Percentiles rank a stretch among this genome's conserved stretches.
Conservation (phyloP, 2,113 vertebrate genomes). For the Phylloscopus trochiloides region DNA sequence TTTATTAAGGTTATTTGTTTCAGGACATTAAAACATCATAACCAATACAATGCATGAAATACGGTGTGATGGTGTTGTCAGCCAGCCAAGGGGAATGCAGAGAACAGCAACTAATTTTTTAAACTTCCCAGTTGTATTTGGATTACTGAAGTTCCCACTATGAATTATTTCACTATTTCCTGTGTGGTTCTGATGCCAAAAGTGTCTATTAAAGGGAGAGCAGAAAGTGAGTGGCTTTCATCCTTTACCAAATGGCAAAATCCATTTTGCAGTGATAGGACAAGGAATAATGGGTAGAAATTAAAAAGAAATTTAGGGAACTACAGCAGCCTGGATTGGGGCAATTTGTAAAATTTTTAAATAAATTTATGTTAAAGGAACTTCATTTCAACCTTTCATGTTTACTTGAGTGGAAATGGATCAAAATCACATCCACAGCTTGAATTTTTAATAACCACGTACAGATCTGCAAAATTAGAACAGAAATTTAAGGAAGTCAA, state of each 20-base stretch:
- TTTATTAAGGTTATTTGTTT: background rate
- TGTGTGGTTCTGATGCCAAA: background rate
- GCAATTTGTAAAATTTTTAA: background rate
- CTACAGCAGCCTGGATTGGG: background rate
- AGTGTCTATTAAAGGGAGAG: background rate
- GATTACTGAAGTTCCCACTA: background rate
- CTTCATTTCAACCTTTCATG: background rate
- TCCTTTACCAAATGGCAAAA: background rate
- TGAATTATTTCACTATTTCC: background rate
- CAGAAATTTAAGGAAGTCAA: background rate
- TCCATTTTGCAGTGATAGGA: background rate
- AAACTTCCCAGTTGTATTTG: background rate
- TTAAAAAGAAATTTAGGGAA: background rate
- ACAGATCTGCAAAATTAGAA: background rate
- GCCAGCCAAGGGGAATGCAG: background rate
- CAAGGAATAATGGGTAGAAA: background rate
- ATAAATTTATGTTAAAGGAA: background rate
- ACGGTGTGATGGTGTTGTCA: rapidly evolving
- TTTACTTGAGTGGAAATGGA: background rate
- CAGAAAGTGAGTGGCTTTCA: background rate
- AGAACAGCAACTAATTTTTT: background rate
- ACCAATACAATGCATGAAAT: background rate
- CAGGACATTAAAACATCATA: background rate
- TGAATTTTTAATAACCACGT: background rate
- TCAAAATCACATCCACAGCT: background rate